Base-by-base conservation (phyloP, 1,140 invertebrate genomes). In the Microplitis mediator region DNA sequence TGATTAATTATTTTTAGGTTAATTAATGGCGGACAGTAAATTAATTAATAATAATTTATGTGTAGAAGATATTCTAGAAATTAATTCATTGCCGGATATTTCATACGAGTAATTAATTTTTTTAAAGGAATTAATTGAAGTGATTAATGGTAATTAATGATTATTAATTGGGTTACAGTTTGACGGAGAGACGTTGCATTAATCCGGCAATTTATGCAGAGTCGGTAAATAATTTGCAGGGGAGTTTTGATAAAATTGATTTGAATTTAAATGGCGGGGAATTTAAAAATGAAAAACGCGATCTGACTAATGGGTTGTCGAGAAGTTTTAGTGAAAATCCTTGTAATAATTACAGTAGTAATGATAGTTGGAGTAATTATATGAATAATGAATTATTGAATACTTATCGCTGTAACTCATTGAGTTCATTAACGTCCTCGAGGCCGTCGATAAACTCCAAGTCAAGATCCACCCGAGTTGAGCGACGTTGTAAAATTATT, bases 131-230 rank as follows among this genome's bases (percentile, higher is more conserved):
- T 45, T 45, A 45, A 45, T 45, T 45, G 5, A 45, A 45, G 6
- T 45, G 8, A 45, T 9, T 45, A 9, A 45, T 9, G 6, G 6
- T 39, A 3, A 39, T 39, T 39, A 9, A 39, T 39, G 6, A 4
- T 39, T 4, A 45, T 8, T 45, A 45, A 45, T 61, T 54, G 8
- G 8, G n/a, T 36, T 13, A 39, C 5, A 64, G 62, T 23, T 23
- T 23, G 23, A 23, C 16, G 11, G 14, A 80, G 9, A 70, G 82
- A 13, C 75, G 78, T 8, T 77, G 74, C 23, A 76, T 80, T 11
- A 79, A 82, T 73, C 74, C 81, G n/a, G 77, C 79, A 3, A 82
- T 79, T 62, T 80, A 80, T 14, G 73, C 74, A 2, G 77, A 79
- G 36, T 54, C 76, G 1, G 11, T 78, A 5, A 61, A 76, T 6